Percentiles rank a stretch among this genome's conserved stretches.
Evolutionary conservation across 2,113 vertebrate genomes (phyloP).

Genomic region (Dryoscopus gambensis): DNA sequence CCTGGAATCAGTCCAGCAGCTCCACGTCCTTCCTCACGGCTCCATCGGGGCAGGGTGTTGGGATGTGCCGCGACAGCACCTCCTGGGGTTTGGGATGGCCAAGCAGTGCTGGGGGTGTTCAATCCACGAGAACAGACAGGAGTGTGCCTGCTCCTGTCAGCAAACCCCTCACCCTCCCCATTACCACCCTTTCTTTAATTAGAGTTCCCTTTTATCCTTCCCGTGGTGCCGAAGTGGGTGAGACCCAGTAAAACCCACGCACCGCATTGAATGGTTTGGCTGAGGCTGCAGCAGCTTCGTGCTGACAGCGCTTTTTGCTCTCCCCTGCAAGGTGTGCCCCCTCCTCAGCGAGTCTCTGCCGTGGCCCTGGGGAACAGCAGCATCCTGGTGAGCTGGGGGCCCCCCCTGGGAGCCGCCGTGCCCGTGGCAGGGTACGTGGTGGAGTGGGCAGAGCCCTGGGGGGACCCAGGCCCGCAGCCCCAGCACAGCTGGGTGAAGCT

Average conservation of each 20-base stretch:
- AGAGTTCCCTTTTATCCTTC: not conserved
- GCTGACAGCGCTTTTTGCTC: fast-evolving
- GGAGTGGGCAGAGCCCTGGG: slow-evolving; percentile 49
- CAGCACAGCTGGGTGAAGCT: slow-evolving; percentile 54
- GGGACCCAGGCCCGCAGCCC: fast-evolving
- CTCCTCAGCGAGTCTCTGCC: slow-evolving; percentile 45
- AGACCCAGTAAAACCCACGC: fast-evolving
- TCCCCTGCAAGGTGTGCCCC: slow-evolving; percentile 28
- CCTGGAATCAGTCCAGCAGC: not conserved
- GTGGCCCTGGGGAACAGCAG: not conserved
- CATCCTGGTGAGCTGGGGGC: slow-evolving; percentile 64
- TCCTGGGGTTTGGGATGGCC: not conserved
- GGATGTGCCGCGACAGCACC: fast-evolving
- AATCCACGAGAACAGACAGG: fast-evolving
- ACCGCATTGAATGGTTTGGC: fast-evolving
- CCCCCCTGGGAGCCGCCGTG: fast-evolving
- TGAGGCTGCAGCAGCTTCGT: fast-evolving
- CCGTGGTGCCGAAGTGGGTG: fast-evolving
- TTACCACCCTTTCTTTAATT: not conserved
- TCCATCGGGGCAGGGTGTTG: fast-evolving
- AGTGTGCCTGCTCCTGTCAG: fast-evolving
- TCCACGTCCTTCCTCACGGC: not conserved
- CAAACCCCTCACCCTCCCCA: fast-evolving
- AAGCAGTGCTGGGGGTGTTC: fast-evolving
- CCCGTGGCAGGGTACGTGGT: slow-evolving; percentile 52